Conservation (phyloP, 92 coral and sea anemone species). For the Diadumene lineata region DNA sequence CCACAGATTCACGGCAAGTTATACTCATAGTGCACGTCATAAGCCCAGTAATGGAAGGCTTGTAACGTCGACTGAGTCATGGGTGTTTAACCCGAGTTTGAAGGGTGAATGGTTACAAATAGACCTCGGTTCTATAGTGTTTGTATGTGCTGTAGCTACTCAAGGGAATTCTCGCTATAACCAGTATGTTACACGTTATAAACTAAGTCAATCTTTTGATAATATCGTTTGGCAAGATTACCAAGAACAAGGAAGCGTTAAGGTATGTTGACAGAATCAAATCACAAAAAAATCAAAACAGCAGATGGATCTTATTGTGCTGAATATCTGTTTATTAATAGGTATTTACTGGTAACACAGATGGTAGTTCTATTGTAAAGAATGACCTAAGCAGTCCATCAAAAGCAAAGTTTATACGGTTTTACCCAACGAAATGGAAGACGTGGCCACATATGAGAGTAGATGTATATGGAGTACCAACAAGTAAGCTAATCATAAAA, state of each 20-base stretch:
- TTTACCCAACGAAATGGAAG: background rate
- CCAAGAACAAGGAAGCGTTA: conserved; percentile 19
- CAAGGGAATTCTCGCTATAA: background rate
- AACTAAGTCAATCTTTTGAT: conserved; percentile 29
- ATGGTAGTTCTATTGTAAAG: background rate
- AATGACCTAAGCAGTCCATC: background rate
- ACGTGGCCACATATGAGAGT: conserved; percentile 9
- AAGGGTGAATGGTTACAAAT: conserved; percentile 27
- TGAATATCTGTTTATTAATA: background rate
- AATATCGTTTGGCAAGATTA: conserved; percentile 22
- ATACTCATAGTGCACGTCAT: background rate
- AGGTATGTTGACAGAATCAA: background rate
- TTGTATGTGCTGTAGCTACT: conserved; percentile 25
- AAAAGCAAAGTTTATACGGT: conserved; percentile 19
- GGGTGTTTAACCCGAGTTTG: background rate
- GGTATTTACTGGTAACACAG: conserved; percentile 23
- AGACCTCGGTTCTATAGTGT: conserved; percentile 22
- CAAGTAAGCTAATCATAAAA: background rate
- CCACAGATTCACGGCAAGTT: conserved; percentile 32
- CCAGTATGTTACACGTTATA: conserved; percentile 9
- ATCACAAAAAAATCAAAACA: background rate
- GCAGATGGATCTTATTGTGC: background rate
- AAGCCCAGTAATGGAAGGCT: conserved; percentile 26
- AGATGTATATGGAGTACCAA: conserved; percentile 10
- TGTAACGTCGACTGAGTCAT: background rate